Conservation (phyloP, 35 echinoderm and acorn worm species). For the Ophioderma brevispina region DNA sequence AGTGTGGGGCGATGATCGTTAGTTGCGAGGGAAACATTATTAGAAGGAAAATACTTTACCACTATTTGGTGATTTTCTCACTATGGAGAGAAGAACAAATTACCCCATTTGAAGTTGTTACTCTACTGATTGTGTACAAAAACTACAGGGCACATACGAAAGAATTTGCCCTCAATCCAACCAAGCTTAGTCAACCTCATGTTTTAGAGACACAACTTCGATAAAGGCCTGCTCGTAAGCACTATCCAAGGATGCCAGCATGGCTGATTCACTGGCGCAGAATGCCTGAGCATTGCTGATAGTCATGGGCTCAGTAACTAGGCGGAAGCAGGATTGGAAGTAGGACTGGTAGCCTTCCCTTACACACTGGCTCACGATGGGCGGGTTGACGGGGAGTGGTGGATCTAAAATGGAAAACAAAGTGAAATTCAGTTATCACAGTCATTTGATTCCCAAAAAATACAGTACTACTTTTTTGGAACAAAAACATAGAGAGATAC, state of each 20-base stretch:
- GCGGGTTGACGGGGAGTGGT: not conserved
- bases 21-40: too few species aligned
- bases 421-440: too few species aligned
- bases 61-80: too few species aligned
- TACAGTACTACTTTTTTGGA: too few species aligned
- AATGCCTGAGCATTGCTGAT: not conserved
- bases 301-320: not conserved
- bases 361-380: not conserved
- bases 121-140: too few species aligned
- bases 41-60: too few species aligned
- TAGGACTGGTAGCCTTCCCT: not conserved
- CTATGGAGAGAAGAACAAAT: too few species aligned
- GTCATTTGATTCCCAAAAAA: too few species aligned
- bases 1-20: too few species aligned
- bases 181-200: not conserved
- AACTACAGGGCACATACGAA: too few species aligned
- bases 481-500: too few species aligned
- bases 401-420: not conserved
- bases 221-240: not conserved
- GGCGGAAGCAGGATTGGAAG: not conserved
- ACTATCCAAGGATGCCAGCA: not conserved
- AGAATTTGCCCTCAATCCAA: not conserved
- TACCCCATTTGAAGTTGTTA: too few species aligned
- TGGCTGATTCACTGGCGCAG: not conserved
- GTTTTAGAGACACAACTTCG: not conserved